phyloP scores from a whole-genome alignment of 2,797 vertebrate species.

The Spinus olivaceus region DNA sequence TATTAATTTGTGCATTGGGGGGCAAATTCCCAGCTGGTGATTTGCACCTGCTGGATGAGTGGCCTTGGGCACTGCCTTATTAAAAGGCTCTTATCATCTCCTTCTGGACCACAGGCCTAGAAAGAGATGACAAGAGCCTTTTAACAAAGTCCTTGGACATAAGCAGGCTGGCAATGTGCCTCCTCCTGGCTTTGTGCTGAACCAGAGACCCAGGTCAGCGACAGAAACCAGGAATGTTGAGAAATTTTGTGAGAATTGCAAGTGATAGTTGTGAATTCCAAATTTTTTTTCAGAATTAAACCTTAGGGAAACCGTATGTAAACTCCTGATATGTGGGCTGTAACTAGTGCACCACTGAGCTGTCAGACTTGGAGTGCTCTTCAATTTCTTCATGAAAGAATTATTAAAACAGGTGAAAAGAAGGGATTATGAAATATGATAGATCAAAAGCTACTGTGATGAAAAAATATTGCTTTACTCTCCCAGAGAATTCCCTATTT shows the following conservation, averaged over 20 bases:
- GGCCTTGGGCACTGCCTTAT: not conserved
- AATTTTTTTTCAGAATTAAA: not conserved
- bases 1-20: not conserved
- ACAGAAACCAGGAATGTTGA: not conserved
- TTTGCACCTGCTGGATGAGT: not conserved
- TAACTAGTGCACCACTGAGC: not conserved
- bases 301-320: not conserved
- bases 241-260: not conserved
- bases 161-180: rapidly evolving
- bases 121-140: not conserved
- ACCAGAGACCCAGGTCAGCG: not conserved
- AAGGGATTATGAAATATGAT: not conserved
- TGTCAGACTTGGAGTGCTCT: not conserved
- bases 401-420: not conserved
- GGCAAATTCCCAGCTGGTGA: not conserved
- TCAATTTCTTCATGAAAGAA: not conserved
- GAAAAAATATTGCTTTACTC: not conserved
- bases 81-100: not conserved
- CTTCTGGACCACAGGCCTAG: not conserved
- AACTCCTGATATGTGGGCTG: not conserved
- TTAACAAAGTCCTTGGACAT: not conserved
- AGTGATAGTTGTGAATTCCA: not conserved
- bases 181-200: not conserved
- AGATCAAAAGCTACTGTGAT: not conserved
- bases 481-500: not conserved